Base-by-base conservation (phyloP, 2,888 invertebrate genomes). In the Mythimna impura region DNA sequence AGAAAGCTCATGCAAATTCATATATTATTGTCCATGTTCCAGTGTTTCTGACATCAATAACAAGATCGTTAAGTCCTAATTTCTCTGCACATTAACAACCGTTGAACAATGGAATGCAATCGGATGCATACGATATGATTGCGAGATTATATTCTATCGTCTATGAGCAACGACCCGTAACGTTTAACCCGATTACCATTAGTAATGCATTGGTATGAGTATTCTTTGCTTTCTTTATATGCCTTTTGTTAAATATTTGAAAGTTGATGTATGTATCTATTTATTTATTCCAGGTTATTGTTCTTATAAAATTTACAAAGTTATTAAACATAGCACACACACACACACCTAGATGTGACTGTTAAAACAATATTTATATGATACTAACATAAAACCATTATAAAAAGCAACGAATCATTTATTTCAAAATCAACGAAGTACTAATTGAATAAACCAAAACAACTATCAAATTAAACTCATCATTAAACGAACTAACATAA, bases 81-180 rank as follows among this genome's bases (percentile, higher is more conserved):
- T 66, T 78, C 76, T 60, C 75, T 74, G 50, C 61, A 65, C 75
- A 78, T 75, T 75, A 80, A 67, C 52, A 36, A 50, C 60, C 20
- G 30, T 7, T 57, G 22, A 81, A 78, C 76, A 76, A 78, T 66
- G 22, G 68, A 43, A 22, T 55, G 25, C 8, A 62, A 30, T 66
- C 25, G 43, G 54, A 25, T 68, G 62, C 69, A 80, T 68, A 25
- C 25, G 77, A 61, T 64, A 66, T 67, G 66, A 60, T 64, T 71
- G 70, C 66, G 58, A 76, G 65, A 81, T 62, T 52, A 66, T 80
- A 62, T 34, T 74, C 40, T 43, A 57, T 47, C 60, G 66, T 69
- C 52, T 62, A 63, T 3, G n/a, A 66, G 6, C 69, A 76, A 61
- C 76, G 70, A 76, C 22, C 81, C 66, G 50, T 63, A 22, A n/a